These are phyloP conservation scores for Saturnia pavonia DNA, from an alignment of 2,888 invertebrate species.

Conservation along the genomic window DNA sequence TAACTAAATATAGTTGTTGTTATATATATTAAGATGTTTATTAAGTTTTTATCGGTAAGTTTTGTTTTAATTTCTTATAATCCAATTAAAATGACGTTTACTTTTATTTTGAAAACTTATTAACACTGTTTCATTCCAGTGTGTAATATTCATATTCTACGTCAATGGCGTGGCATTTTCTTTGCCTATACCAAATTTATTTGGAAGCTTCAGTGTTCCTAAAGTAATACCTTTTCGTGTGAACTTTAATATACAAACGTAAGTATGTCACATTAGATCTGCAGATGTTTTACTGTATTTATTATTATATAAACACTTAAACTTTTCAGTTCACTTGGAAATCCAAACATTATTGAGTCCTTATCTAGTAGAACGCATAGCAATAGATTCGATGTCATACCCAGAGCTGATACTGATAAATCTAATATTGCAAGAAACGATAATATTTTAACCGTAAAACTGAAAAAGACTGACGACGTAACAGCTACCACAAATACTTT, in stretches of 20 bases:
- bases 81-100: background rate
- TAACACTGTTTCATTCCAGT: conserved; percentile 1
- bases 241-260: conserved; percentile 10
- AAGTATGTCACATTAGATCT: background rate
- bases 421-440: background rate
- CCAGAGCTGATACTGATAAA: background rate
- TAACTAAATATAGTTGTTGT: background rate
- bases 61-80: background rate
- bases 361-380: background rate
- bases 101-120: no score
- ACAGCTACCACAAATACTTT: background rate
- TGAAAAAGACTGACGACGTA: background rate
- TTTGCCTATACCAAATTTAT: background rate
- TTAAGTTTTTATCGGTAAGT: background rate
- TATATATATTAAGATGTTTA: conserved; percentile 1
- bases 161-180: background rate
- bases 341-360: background rate
- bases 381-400: background rate
- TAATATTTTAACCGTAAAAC: background rate
- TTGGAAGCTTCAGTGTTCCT: background rate
- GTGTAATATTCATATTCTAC: background rate
- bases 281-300: background rate
- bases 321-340: background rate
- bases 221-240: background rate
- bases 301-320: background rate